Percentiles rank a stretch among this genome's conserved stretches.
Conservation (phyloP, 2,113 vertebrate genomes). For the Apodemus sylvaticus region DNA sequence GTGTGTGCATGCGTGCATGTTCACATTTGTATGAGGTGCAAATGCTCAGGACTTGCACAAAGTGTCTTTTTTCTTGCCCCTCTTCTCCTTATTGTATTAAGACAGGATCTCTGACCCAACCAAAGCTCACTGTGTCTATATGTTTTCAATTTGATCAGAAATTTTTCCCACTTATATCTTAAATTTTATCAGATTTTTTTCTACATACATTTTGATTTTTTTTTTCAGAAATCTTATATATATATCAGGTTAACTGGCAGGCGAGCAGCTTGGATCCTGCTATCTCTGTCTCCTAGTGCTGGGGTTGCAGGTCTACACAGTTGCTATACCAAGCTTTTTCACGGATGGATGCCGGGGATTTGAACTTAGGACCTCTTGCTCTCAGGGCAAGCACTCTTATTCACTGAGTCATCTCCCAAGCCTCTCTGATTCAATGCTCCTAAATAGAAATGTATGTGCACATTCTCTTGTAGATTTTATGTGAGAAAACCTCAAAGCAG, state of each 20-base stretch:
- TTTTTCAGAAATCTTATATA: too few species aligned
- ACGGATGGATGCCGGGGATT: background rate
- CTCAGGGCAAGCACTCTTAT: background rate
- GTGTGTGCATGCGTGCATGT: background rate
- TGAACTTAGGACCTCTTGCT: background rate
- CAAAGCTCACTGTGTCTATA: background rate
- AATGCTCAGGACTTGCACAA: too few species aligned
- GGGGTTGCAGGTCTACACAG: background rate
- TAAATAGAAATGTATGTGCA: background rate
- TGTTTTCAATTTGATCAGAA: too few species aligned
- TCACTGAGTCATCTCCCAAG: background rate
- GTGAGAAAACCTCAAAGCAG: conserved; percentile 4
- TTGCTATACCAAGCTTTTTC: background rate
- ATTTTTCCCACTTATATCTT: too few species aligned
- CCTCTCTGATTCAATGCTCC: background rate
- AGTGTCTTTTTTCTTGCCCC: background rate
- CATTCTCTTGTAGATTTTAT: conserved; percentile 36
- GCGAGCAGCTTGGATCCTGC: too few species aligned
- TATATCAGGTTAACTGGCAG: background rate
- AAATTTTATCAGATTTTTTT: too few species aligned
- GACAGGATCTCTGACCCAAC: background rate
- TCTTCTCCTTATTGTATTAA: background rate
- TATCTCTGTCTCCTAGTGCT: background rate
- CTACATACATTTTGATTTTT: too few species aligned
- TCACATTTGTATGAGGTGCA: background rate